These are phyloP conservation scores for Pentalonia nigronervosa DNA, from an alignment of 1,140 invertebrate species.

Conservation along the genomic window DNA sequence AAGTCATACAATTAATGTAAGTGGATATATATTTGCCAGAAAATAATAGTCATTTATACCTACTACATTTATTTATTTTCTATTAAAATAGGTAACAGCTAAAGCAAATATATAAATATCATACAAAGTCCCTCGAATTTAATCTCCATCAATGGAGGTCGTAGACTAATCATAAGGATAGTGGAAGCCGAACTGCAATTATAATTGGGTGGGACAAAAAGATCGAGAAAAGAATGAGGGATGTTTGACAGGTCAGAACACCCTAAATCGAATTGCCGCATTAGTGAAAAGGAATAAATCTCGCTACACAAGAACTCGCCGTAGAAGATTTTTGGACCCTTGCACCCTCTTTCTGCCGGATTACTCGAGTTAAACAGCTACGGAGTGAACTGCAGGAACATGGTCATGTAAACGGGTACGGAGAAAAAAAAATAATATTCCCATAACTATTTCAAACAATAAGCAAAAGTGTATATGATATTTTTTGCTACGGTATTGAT, in stretches of 20 bases:
- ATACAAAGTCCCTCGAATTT: too few relatives aligned
- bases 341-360: not conserved
- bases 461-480: not conserved
- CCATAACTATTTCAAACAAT: not conserved
- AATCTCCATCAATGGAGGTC: too few relatives aligned
- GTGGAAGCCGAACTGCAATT: not conserved
- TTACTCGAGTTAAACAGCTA: not conserved
- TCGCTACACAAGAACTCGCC: not conserved
- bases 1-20: not conserved
- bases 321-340: not conserved
- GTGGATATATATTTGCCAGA: too few relatives aligned
- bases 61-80: not conserved
- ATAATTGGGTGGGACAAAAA: not conserved
- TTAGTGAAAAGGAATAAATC: constrained; percentile 5
- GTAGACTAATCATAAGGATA: not conserved
- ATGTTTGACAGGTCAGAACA: not conserved
- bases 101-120: not conserved
- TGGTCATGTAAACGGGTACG: not conserved
- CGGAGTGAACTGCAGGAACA: not conserved
- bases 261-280: not conserved
- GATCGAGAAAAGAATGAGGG: not conserved
- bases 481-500: not conserved
- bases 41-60: not conserved
- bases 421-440: too few relatives aligned
- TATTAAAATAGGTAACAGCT: not conserved